Evolutionary conservation across 2,888 invertebrate genomes (phyloP), one percentile per base, ranked within the genome.

Genomic region (Stenurella melanura): DNA sequence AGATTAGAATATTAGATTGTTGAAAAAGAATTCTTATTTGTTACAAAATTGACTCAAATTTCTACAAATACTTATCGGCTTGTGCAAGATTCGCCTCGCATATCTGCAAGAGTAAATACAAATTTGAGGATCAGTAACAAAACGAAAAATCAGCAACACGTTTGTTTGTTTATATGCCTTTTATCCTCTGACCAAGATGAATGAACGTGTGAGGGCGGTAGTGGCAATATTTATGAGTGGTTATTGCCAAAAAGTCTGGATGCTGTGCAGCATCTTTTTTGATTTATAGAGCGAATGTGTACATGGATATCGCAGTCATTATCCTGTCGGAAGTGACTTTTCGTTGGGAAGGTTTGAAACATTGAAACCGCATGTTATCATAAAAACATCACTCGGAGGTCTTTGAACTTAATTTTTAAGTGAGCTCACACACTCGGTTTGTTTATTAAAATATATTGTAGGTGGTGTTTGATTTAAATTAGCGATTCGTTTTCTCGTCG

Each of bases 271-370:
- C 57, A 19, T 57, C 17, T 26, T 58, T 42, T 58, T 34, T 69
- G 69, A 69, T 69, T 69, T 69, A 69, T 69, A 18, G 57, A 69
- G 12, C 17, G 69, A 19, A 57, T 34, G 57, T 66, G 64, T 66
- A 67, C 42, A 60, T 50, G 67, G 73, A 66, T 67, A 73, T 60
- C 61, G 66, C 58, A 67, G 67, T 73, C 67, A 67, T 73, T 73
- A 73, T 67, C 58, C 67, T 58, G 73, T 73, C 73, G 73, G 73
- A 73, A 73, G 60, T 42, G 73, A 58, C 67, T 73, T 73, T 64
- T 66, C 67, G 67, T 64, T 50, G 70, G 60, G 70, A 60, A 12
- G 34, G 66, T 58, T 67, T 64, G 70, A 30, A 70, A 42, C 70
- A 54, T 69, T 38, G 58, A 21, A 34, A 26, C 70, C 60, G 42